These are phyloP conservation scores for Trisateles emortualis DNA, from an alignment of 2,888 invertebrate species.

Conservation along the genomic window DNA sequence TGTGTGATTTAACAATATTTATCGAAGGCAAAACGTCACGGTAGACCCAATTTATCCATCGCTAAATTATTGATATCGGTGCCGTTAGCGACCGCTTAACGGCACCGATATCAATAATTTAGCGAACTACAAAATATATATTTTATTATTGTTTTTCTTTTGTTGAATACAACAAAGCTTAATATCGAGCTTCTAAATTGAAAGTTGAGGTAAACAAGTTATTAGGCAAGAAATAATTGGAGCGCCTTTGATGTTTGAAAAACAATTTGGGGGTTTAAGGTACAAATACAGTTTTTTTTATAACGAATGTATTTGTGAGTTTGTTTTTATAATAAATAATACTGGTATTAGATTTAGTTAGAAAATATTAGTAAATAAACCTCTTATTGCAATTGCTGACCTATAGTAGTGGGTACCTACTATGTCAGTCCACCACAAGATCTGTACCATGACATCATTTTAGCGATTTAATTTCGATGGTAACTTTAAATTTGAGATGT, in stretches of 20 bases:
- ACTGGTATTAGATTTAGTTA: too few relatives aligned
- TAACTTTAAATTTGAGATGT: too few relatives aligned
- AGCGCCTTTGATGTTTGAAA: conserved; percentile 1
- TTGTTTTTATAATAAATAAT: background rate
- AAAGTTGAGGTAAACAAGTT: background rate
- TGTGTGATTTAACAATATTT: conserved; percentile 32
- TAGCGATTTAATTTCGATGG: too few relatives aligned
- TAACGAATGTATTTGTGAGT: background rate
- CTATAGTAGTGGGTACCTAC: too few relatives aligned
- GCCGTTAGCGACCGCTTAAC: conserved; percentile 24
- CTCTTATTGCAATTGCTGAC: too few relatives aligned
- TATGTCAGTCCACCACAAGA: too few relatives aligned
- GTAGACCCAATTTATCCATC: conserved; percentile 46
- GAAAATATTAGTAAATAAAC: too few relatives aligned
- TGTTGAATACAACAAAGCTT: conserved; percentile 1
- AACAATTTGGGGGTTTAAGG: background rate
- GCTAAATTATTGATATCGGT: conserved; percentile 52
- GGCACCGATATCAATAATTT: conserved; percentile 51
- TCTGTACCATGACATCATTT: too few relatives aligned
- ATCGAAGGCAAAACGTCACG: conserved; percentile 37
- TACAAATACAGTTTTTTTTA: background rate
- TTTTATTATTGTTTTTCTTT: conserved; percentile 21
- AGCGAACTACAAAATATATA: conserved; percentile 29
- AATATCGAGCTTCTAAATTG: background rate
- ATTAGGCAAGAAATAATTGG: background rate